Evolutionary conservation across 2,888 invertebrate genomes (phyloP), one percentile per base, ranked within the genome.

Genomic region (Eurois occulta): DNA sequence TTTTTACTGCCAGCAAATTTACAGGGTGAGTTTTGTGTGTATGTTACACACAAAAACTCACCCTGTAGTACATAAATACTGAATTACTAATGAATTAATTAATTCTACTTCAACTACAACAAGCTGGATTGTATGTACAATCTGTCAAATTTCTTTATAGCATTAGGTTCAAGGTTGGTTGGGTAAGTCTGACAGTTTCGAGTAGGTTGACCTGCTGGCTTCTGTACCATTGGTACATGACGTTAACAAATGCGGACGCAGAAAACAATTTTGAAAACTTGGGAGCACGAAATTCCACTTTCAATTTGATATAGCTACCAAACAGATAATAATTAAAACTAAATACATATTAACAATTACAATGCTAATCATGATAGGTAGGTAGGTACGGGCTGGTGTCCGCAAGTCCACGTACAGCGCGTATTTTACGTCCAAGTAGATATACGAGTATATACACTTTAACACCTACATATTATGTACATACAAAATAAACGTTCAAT

Each of bases 401-500:
- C 18, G 21, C 32, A 60, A 60, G 32, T 32, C 28, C 58, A 60
- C 60, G 32, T 35, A 32, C 8, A 62, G 21, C 32, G 58, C 28
- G 6, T 58, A 28, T 58, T 28, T 52, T 52, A 4, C 10, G 48
- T 24, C 48, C 24, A 24, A 52, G 24, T 48, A 48, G 8, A 4
- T n/a, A 11, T 21, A 41, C 1, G 35, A 3, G 35, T 35, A 4
- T 10, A n/a, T 32, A 60, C 58, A 60, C 58, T 60, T 60, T 28
- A n/a, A 13, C n/a, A 60, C 10, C 11, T 41, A 41, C 10, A 41
- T 41, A 38, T 28, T 58, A 7, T 60, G 28, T 46, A 58, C 18
- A 28, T 46, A 55, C 24, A 55, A 66, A 77, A 62, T 35, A 77
- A 68, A 52, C 41, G 11, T 43, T 62, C 21, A 68, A 13, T 24